These are phyloP conservation scores for Lanistes nyassanus DNA, from an alignment of 1,140 invertebrate genomes.

Conservation along the genomic window DNA sequence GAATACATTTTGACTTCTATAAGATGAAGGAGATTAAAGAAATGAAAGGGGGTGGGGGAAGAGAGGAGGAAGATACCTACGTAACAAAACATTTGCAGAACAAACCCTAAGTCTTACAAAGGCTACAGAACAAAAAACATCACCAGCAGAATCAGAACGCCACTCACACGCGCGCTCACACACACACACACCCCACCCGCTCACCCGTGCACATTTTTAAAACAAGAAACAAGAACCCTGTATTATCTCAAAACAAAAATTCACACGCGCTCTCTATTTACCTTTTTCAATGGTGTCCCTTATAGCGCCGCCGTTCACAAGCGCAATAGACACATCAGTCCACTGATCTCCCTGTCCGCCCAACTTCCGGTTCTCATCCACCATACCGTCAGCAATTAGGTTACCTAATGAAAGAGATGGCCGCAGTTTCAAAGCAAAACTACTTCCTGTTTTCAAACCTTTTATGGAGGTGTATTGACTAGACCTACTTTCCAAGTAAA, in stretches of 20 bases:
- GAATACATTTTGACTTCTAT: too few species aligned
- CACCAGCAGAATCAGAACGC: background rate
- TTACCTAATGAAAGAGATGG: slow-evolving; percentile 36
- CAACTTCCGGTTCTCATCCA: slow-evolving; percentile 33
- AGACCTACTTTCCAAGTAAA: too few species aligned
- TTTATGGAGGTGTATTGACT: too few species aligned
- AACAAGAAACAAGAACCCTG: background rate
- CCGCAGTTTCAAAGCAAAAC: too few species aligned
- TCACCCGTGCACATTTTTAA: too few species aligned
- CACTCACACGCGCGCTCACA: background rate
- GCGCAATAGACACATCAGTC: slow-evolving; percentile 80
- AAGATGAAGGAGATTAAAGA: too few species aligned
- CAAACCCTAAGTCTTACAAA: too few species aligned
- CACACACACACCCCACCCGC: background rate
- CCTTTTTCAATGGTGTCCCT: slow-evolving; percentile 75
- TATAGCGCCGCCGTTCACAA: slow-evolving; percentile 81
- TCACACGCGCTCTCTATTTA: slow-evolving; percentile 37
- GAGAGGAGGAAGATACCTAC: too few species aligned
- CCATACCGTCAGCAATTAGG: slow-evolving; percentile 40
- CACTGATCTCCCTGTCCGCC: slow-evolving; percentile 67
- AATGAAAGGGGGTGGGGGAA: too few species aligned
- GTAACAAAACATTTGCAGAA: too few species aligned
- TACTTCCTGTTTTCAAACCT: too few species aligned
- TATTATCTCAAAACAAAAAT: background rate
- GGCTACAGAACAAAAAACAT: background rate